These are phyloP conservation scores for Palaemon carinicauda DNA, from an alignment of 1,140 invertebrate genomes.

Conservation along the genomic window DNA sequence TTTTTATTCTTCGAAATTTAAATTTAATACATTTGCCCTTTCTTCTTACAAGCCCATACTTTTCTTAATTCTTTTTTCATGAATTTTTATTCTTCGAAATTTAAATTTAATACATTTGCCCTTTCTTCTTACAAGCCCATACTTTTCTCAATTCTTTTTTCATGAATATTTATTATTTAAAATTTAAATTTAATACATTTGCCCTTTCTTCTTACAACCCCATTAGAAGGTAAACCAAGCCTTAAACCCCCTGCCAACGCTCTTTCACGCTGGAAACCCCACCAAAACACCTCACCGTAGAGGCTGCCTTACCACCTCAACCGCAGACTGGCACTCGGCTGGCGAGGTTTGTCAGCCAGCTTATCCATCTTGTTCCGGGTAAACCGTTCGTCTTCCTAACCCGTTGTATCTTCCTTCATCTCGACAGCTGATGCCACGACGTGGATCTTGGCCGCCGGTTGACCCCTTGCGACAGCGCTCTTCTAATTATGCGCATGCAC, in stretches of 20 bases:
- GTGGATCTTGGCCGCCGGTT: background rate
- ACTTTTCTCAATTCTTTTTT: too few species aligned
- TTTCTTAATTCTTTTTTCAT: too few species aligned
- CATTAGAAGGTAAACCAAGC: background rate
- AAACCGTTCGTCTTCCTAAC: slow-evolving; percentile 26
- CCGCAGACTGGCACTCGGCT: background rate
- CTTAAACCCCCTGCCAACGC: background rate
- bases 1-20: too few species aligned
- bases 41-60: too few species aligned
- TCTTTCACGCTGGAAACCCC: background rate
- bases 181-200: too few species aligned
- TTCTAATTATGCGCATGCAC: background rate
- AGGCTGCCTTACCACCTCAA: background rate
- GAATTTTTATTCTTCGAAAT: too few species aligned
- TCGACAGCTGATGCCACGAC: background rate
- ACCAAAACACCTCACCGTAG: background rate
- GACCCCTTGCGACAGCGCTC: background rate
- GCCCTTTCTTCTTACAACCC: background rate
- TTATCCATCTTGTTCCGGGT: slow-evolving; percentile 41
- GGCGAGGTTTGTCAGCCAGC: slow-evolving; percentile 29
- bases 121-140: too few species aligned
- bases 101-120: too few species aligned
- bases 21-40: too few species aligned
- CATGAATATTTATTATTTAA: too few species aligned
- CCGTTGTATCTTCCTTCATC: slow-evolving; percentile 1